These are phyloP conservation scores for Syngnathus scovelli DNA, from an alignment of 2,113 vertebrate genomes.

Conservation along the genomic window DNA sequence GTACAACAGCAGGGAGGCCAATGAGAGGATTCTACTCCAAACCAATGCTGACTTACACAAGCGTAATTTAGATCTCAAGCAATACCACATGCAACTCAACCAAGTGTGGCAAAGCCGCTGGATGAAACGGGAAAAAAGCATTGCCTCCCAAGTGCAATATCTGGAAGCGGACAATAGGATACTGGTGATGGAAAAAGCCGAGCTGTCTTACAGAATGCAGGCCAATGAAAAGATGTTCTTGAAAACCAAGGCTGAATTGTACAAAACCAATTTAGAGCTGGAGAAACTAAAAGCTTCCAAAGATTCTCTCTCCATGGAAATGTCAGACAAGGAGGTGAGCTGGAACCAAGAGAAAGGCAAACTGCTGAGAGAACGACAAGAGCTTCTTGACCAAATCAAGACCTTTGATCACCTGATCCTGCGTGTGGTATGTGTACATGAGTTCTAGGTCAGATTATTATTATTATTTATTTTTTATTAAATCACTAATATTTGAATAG, in stretches of 20 bases:
- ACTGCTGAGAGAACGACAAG: constrained; percentile 3
- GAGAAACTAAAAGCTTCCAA: constrained; percentile 3
- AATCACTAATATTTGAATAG: neutral
- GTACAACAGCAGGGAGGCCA: constrained; percentile 2
- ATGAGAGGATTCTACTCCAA: constrained; percentile 1
- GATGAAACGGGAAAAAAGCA: constrained; percentile 3
- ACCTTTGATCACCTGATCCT: neutral
- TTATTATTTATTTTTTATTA: no score
- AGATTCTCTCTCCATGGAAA: neutral
- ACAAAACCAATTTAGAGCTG: neutral
- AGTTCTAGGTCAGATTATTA: neutral
- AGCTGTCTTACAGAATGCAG: neutral
- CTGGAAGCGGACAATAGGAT: constrained; percentile 1
- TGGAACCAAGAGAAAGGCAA: neutral
- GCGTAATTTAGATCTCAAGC: constrained; percentile 1
- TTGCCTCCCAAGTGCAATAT: neutral
- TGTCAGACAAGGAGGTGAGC: neutral
- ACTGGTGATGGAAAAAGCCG: constrained; percentile 2
- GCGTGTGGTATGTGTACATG: neutral
- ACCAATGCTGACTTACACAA: constrained; percentile 1
- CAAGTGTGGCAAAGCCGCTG: constrained; percentile 4
- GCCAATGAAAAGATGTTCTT: neutral
- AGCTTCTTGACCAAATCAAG: neutral
- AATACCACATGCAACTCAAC: constrained; percentile 2
- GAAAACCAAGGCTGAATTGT: constrained; percentile 7